These are phyloP conservation scores for Petaurus breviceps DNA, from an alignment of 2,113 vertebrate species.

Conservation along the genomic window DNA sequence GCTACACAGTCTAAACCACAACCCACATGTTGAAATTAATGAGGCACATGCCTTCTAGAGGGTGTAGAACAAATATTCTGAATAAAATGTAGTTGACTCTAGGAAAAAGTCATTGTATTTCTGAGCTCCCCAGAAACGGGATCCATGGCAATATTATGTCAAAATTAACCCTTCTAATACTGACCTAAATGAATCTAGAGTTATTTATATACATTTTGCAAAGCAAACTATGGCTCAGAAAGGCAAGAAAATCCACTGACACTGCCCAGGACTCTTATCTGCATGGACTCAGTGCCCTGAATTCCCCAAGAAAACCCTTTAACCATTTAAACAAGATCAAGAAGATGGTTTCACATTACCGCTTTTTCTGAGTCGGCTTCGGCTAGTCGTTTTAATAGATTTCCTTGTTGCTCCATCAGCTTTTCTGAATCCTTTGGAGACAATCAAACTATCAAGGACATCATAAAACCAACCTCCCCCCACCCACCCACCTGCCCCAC, in stretches of 20 bases:
- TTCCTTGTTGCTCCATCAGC: constrained; percentile 86
- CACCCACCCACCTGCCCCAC: neutral
- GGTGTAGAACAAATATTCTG: neutral
- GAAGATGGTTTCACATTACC: constrained; percentile 77
- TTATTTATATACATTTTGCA: neutral
- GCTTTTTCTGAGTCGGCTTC: constrained; percentile 90
- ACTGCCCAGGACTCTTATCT: neutral
- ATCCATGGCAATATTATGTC: neutral
- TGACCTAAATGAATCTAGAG: neutral
- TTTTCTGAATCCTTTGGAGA: constrained; percentile 85
- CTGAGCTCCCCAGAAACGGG: neutral
- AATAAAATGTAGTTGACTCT: neutral
- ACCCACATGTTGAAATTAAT: neutral
- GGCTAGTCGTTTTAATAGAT: constrained; percentile 87
- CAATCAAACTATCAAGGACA: constrained; percentile 49
- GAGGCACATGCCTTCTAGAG: neutral
- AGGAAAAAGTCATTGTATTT: neutral
- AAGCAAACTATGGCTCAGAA: neutral
- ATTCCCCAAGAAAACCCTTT: neutral
- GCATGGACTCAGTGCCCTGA: accelerated
- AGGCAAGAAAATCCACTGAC: neutral
- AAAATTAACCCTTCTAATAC: neutral
- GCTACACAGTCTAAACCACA: neutral
- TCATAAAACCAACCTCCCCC: neutral
- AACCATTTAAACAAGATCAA: neutral